Conservation (phyloP, 2,113 vertebrate species). For the Lota lota region DNA sequence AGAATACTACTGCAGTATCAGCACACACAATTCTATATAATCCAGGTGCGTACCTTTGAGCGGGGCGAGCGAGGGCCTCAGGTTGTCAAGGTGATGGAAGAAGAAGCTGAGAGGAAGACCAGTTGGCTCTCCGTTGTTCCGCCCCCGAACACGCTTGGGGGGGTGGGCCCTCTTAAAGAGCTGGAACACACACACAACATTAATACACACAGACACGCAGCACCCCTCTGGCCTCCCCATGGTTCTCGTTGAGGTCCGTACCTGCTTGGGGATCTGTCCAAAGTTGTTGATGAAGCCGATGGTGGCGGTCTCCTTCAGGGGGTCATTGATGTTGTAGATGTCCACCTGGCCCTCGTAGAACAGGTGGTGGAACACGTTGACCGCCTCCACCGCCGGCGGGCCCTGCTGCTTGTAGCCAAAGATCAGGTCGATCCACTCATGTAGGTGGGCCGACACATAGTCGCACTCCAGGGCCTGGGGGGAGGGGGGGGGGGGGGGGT, state of each 20-base stretch:
- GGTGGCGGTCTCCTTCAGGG: conserved; percentile 96
- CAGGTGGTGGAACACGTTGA: conserved; percentile 98
- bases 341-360: conserved; percentile 99
- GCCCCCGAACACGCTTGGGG: conserved; percentile 90
- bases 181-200: conserved; percentile 61
- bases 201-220: not conserved
- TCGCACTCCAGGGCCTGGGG: conserved; percentile 94
- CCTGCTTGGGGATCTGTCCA: conserved; percentile 98
- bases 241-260: conserved; percentile 43
- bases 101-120: conserved; percentile 84
- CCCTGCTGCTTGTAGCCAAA: conserved; percentile 99
- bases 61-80: conserved; percentile 89
- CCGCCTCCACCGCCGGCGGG: conserved; percentile 91
- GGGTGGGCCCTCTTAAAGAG: conserved; percentile 98
- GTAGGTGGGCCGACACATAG: conserved; percentile 94
- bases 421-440: conserved; percentile 98
- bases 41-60: conserved; percentile 83
- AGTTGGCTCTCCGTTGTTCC: conserved; percentile 82
- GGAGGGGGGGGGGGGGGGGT: not conserved
- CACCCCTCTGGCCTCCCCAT: not conserved
- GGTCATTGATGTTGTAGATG: conserved; percentile 99
- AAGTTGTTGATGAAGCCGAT: conserved; percentile 99
- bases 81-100: conserved; percentile 96
- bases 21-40: too few species aligned
- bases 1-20: too few species aligned